phyloP scores from a whole-genome alignment of 2,888 invertebrate genomes.

The Dichetophora obliterata region DNA sequence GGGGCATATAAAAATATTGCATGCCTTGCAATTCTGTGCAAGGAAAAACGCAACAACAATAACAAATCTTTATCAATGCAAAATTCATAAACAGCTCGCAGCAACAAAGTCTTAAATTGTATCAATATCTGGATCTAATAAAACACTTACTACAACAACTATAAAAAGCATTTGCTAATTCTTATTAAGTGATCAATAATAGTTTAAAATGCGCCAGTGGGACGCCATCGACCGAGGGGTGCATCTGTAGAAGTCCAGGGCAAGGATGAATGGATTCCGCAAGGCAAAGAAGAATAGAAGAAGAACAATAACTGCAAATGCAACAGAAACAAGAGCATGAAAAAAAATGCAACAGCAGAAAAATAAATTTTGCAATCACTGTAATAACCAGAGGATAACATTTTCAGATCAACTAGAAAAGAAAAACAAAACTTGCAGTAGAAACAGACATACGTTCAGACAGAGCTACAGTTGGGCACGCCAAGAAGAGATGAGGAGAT shows the following conservation, averaged over 20 bases:
- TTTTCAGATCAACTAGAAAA: constrained; percentile 54
- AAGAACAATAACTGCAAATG: constrained; percentile 28
- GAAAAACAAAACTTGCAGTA: not conserved
- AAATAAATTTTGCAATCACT: constrained; percentile 64
- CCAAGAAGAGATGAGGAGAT: not conserved
- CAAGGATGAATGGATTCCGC: constrained; percentile 8
- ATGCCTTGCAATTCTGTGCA: too few species aligned
- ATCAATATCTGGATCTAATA: constrained; percentile 13
- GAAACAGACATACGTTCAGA: not conserved
- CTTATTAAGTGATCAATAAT: constrained; percentile 65
- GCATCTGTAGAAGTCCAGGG: not conserved
- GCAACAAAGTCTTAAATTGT: constrained; percentile 21
- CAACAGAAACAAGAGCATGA: not conserved
- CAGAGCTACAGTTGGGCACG: not conserved
- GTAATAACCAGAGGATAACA: constrained; percentile 59
- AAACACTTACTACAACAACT: constrained; percentile 34
- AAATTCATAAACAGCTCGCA: constrained; percentile 17
- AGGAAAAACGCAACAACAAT: not conserved
- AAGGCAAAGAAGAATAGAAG: constrained; percentile 48
- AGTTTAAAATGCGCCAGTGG: constrained; percentile 59
- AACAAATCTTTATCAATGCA: not conserved
- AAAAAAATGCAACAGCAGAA: constrained; percentile 46
- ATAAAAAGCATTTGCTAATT: constrained; percentile 47
- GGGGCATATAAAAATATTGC: too few species aligned
- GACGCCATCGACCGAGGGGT: constrained; percentile 50